Evolutionary conservation across 2,113 vertebrate genomes (phyloP), one percentile per base, ranked within the genome.

Genomic region (Myrmecophaga tridactyla): DNA sequence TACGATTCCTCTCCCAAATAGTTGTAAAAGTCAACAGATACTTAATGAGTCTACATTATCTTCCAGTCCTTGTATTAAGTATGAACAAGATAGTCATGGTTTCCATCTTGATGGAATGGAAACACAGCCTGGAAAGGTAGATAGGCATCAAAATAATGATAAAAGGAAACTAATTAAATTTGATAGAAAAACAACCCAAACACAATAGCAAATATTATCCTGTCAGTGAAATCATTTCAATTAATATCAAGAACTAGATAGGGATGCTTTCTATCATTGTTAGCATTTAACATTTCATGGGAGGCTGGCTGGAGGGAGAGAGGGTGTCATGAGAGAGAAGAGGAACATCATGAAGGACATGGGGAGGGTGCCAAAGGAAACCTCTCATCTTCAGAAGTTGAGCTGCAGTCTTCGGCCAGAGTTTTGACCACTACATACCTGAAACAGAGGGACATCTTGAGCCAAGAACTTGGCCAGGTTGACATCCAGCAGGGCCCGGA

Each of bases 381-480:
- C 2, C 39, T 34, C 29, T 86, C 56, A n/a, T 21, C 69, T 56
- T 86, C 11, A 43, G 18, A 90, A 65, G 10, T 1, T 63, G 63
- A 87, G 70, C 31, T 58, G 53, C 69, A 39, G 15, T 31, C 20
- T 25, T 77, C 36, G 6, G 53, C 21, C 41, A 46, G 89, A 23
- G 13, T 58, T n/a, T 25, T 36, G 39, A 56, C 34, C 7, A 12
- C 21, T 34, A 39, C 94, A 94, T 89, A 99, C 99, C 99, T 99
- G 98, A 98, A 99, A 99, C 46, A 99, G 97, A 1, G 99, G 99
- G 21, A 99, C 99, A 89, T 99, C 99, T 92, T 99, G 99, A 8
- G 99, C 98, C 69, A 99, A 98, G 97, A 99, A 99, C 96, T 99
- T 99, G 94, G 99, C 99, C 97, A 99, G 98, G 97, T 99, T 99